Evolutionary conservation across 2,888 invertebrate genomes (phyloP).

Genomic region (Pilophorus perplexus): DNA sequence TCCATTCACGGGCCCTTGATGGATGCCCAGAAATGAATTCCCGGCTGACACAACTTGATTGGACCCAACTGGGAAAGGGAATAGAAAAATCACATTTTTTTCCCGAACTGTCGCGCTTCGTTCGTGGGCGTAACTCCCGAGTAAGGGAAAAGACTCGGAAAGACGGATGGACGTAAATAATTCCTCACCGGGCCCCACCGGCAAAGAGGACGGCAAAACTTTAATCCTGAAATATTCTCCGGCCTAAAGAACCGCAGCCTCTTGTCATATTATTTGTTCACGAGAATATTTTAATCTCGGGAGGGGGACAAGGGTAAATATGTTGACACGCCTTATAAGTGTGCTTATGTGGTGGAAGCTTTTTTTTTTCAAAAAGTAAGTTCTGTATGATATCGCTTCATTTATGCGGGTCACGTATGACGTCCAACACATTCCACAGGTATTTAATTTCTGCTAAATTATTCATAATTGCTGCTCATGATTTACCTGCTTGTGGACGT

Average conservation of each 20-base stretch:
- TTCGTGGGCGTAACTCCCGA: neutral
- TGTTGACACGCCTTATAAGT: slow-evolving; percentile 18
- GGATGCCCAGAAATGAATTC: too few relatives aligned
- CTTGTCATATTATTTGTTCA: slow-evolving; percentile 18
- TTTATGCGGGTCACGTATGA: too few relatives aligned
- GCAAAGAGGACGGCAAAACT: neutral
- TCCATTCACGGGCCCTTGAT: too few relatives aligned
- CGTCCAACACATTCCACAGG: too few relatives aligned
- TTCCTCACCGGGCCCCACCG: neutral
- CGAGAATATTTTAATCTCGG: slow-evolving; percentile 22
- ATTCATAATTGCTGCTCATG: too few relatives aligned
- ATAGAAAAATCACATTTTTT: slow-evolving; percentile 2
- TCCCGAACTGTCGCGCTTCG: neutral
- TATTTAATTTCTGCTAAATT: too few relatives aligned
- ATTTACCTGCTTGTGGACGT: too few relatives aligned
- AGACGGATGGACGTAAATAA: slow-evolving; percentile 18
- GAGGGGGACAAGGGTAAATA: slow-evolving; percentile 22
- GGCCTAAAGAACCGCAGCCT: neutral
- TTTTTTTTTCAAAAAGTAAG: too few relatives aligned
- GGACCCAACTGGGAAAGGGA: neutral
- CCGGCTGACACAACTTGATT: neutral
- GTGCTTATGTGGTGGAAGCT: too few relatives aligned
- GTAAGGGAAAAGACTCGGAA: neutral
- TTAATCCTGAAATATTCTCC: slow-evolving; percentile 20
- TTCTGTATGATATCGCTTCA: too few relatives aligned